Base-by-base conservation (phyloP, 2,797 vertebrate species). In the Rhinogobio ventralis region DNA sequence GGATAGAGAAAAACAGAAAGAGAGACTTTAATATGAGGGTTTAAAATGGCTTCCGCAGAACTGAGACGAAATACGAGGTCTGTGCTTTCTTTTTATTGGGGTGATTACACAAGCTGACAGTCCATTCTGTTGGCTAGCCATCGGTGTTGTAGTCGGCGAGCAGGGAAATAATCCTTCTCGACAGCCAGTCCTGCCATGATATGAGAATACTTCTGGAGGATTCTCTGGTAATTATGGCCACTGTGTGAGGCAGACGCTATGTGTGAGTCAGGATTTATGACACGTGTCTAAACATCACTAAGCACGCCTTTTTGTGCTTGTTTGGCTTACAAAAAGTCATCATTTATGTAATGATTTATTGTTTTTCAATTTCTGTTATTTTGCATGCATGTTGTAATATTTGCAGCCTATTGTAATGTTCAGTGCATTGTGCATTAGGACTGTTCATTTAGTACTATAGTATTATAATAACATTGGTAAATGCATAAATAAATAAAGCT, bases 51-150 rank as follows among this genome's bases (percentile, higher is more conserved):
- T 93, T 92, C 92, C 88, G 91, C 88, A 87, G 89, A 95, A 92
- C 83, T 91, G 91, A 91, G 90, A 90, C 25, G 71, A 86, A 74
- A 90, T 93, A 92, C 92, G 92, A 93, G 93, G 93, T 90, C 91
- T 92, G 78, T 72, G 74, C 91, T 94, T 94, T 60, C 45, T 94
- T 94, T 85, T 93, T 94, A 86, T 89, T 69, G 86, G 89, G 91
- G 93, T 95, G 95, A 95, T 95, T 95, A 95, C 92, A 89, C 86
- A 46, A 89, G 90, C 91, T 95, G 94, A 94, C 94, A 94, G 94
- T 91, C 89, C 86, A 93, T 94, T 92, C 93, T 92, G 86, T 88
- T 91, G 92, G 89, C 88, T 86, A 71, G 74, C 86, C 85, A 81
- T 82, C 49, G 72, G 81, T 84, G 66, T 78, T 83, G 86, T 82